Evolutionary conservation across 2,113 vertebrate species (phyloP), one percentile per base, ranked within the genome.

Genomic region (Muntiacus muntjak): DNA sequence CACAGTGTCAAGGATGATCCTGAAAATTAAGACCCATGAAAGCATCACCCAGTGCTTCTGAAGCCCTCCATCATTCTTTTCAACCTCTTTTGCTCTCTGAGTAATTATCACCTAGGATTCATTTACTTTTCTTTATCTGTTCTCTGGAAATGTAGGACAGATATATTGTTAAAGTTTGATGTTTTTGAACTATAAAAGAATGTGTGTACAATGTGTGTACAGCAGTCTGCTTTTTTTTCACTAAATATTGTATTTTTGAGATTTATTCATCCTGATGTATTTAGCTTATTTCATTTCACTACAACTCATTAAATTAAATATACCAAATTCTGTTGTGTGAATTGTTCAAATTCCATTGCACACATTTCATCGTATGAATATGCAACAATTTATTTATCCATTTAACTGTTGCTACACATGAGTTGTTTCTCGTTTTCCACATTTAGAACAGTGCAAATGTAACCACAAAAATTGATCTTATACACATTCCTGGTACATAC

Each of bases 161-260:
- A 40, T 33, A 45, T 81, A 55, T 8, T 89, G 17, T 45, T 86
- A 64, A 87, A 17, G 26, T 52, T 15, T 25, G 12, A 54, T 89
- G 17, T 28, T 76, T 94, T 86, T 82, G 52, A 81, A 57, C 36
- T 95, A 84, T 13, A 36, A 50, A 90, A 83, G 21, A 93, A 82
- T 78, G 21, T 58, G 40, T 82, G 52, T 85, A 6, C 4, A 74
- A 28, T 47, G n/a, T 55, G 2, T 74, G 71, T 60, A 87, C 21
- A 83, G 36, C 83, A 76, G 67, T 62, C 50, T 90, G 25, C 7
- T 86, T 60, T 96, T 81, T 26, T 93, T 62, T 13, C 64, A 50
- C 5, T 92, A 30, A 94, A n/a, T 11, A 62, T 83, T 26, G 12
- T 83, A 28, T 23, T 87, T 97, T 84, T 95, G 43, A 90, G 26